Evolutionary conservation across 2,113 vertebrate species (phyloP).

Genomic region (Hydrochoerus hydrochaeris): DNA sequence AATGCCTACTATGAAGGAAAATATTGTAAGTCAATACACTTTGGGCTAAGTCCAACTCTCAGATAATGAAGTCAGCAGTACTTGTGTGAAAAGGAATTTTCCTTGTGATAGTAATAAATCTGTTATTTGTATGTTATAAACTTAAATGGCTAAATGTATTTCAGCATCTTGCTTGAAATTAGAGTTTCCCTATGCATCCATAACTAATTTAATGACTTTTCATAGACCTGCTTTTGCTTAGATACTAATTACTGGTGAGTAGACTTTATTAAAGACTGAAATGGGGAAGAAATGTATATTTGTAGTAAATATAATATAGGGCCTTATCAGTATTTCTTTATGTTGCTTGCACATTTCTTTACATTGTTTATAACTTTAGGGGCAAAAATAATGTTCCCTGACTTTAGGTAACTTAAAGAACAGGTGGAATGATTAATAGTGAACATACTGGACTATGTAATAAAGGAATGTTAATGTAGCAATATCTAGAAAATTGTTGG

Average conservation of each 20-base stretch:
- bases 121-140: slow-evolving; percentile 47
- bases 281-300: slow-evolving; percentile 12
- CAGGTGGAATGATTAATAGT: neutral
- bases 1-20: slow-evolving; percentile 70
- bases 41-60: slow-evolving; percentile 58
- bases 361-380: slow-evolving; percentile 1
- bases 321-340: neutral
- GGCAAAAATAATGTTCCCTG: neutral
- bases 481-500: neutral
- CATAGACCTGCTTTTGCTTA: slow-evolving; percentile 10
- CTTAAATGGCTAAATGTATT: slow-evolving; percentile 39
- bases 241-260: slow-evolving; percentile 15
- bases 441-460: neutral
- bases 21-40: slow-evolving; percentile 61
- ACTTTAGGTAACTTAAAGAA: slow-evolving; percentile 9
- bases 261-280: slow-evolving; percentile 30
- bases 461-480: neutral
- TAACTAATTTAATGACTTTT: slow-evolving; percentile 44
- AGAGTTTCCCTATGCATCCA: neutral
- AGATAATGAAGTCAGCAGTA: slow-evolving; percentile 60
- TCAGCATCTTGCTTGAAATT: slow-evolving; percentile 54
- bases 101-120: slow-evolving; percentile 54
- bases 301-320: neutral
- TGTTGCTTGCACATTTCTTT: neutral
- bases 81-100: slow-evolving; percentile 52